phyloP scores from a whole-genome alignment of 2,113 vertebrate species.

The Psittacula cyanocephala region DNA sequence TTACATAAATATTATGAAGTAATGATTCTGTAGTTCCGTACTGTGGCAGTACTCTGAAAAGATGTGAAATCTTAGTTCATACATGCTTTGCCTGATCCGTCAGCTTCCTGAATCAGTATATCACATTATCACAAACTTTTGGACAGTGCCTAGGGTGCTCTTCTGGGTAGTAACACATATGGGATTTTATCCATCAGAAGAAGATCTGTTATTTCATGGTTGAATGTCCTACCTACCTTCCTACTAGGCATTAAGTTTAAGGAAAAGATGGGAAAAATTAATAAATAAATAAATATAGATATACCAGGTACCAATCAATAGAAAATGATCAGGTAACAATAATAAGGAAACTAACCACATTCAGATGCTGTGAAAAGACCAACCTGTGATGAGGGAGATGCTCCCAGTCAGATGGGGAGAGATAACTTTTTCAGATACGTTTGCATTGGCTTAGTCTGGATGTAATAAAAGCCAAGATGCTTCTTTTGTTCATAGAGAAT shows the following conservation, averaged over 20 bases:
- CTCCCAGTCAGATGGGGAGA: not conserved
- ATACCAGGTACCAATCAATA: not conserved
- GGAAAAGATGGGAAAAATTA: not conserved
- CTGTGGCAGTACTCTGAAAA: not conserved
- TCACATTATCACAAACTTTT: not conserved
- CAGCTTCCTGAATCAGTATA: not conserved
- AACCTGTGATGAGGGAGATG: not conserved
- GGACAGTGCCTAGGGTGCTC: not conserved
- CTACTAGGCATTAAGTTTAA: not conserved
- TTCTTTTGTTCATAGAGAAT: not conserved
- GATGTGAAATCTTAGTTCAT: not conserved
- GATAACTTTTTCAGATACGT: not conserved
- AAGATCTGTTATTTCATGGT: not conserved
- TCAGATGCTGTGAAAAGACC: not conserved
- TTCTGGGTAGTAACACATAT: not conserved
- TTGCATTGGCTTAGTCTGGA: not conserved
- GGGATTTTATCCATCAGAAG: not conserved
- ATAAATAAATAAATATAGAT: not conserved
- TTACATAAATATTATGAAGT: not conserved
- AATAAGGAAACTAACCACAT: not conserved
- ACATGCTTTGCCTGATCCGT: not conserved
- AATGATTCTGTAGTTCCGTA: not conserved
- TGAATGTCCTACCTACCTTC: not conserved
- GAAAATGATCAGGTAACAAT: not conserved
- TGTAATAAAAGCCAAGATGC: not conserved